Evolutionary conservation across 2,888 invertebrate genomes (phyloP).

Genomic region (Dryobota labecula): DNA sequence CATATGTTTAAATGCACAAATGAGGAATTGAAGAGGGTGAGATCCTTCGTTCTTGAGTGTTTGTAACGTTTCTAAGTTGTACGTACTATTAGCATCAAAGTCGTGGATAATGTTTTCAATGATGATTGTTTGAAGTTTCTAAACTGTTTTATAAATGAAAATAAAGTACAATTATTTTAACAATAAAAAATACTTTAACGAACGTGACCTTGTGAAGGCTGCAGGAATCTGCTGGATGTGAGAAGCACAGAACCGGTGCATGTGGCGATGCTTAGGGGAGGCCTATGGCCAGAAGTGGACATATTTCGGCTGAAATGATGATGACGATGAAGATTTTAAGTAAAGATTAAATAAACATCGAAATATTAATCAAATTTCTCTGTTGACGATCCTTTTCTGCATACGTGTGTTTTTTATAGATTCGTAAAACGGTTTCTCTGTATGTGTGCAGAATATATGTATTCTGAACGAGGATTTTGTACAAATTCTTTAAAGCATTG

Average conservation of each 20-base stretch:
- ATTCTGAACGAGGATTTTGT: conserved; percentile 15
- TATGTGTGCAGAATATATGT: conserved; percentile 30
- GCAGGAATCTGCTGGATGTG: background rate
- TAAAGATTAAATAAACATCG: background rate
- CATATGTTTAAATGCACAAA: background rate
- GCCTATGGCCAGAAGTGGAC: background rate
- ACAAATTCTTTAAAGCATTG: conserved; percentile 30
- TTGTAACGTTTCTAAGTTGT: too few species aligned
- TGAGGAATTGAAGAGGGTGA: background rate
- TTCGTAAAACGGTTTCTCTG: background rate
- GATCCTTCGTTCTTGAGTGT: too few species aligned
- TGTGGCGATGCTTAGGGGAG: background rate
- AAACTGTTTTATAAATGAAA: background rate
- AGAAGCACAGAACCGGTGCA: background rate
- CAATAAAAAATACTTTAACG: too few species aligned
- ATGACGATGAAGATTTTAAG: background rate
- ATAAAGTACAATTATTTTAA: too few species aligned
- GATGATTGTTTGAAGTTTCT: background rate
- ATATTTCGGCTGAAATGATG: background rate
- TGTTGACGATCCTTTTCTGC: background rate
- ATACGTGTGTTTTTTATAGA: background rate
- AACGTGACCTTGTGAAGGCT: too few species aligned
- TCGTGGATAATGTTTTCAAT: background rate
- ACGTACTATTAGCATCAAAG: background rate
- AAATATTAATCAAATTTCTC: background rate